Evolutionary conservation across 1,140 invertebrate species (phyloP).

Genomic region (Camponotus vicinus): DNA sequence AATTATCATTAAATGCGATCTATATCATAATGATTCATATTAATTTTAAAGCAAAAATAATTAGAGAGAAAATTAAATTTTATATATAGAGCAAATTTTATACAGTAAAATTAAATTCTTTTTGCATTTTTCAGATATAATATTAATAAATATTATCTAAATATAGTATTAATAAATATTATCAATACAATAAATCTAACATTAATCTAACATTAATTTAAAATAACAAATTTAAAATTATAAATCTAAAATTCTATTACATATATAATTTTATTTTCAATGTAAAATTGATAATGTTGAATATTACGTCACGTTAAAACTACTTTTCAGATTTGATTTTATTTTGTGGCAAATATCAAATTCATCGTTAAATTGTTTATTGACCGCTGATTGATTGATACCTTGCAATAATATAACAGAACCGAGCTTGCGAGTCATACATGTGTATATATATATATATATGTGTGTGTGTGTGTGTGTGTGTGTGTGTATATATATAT

Average conservation of each 20-base stretch:
- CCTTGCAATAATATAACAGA: slow-evolving; percentile 22
- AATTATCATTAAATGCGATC: background rate
- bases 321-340: background rate
- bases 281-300: background rate
- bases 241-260: background rate
- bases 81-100: no score
- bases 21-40: background rate
- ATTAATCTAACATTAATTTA: no score
- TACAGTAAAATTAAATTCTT: no score
- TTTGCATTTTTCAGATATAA: background rate
- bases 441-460: no score
- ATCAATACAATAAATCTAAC: no score
- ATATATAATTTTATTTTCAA: background rate
- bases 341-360: background rate
- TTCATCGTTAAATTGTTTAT: slow-evolving; percentile 5
- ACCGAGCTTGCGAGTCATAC: background rate
- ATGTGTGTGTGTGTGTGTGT: no score
- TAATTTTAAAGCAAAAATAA: background rate
- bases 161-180: background rate
- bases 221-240: no score
- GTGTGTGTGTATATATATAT: background rate
- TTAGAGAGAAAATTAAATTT: background rate
- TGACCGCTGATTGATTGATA: background rate
- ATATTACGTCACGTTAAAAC: background rate
- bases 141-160: background rate